phyloP scores from a whole-genome alignment of 1,140 invertebrate species.

The Papilio dardanus region DNA sequence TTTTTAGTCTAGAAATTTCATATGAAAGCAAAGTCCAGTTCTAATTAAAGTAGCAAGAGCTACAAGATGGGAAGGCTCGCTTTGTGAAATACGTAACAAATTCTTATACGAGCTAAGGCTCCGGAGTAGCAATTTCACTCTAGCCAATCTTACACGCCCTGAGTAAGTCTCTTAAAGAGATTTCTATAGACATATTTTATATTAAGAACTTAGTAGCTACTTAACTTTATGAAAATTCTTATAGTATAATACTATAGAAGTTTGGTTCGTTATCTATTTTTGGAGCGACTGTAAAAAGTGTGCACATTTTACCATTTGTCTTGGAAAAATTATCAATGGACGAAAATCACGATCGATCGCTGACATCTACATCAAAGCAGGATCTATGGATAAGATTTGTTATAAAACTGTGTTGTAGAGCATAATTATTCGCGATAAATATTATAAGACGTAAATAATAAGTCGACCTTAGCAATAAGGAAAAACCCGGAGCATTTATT shows the following conservation, averaged over 20 bases:
- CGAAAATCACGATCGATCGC: too few species aligned
- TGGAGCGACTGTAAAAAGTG: not conserved
- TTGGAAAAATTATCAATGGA: too few species aligned
- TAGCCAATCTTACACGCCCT: too few species aligned
- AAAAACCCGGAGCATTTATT: constrained; percentile 18
- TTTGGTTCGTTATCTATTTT: not conserved
- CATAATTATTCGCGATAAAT: not conserved
- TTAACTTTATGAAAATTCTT: not conserved
- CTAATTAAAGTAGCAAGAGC: not conserved
- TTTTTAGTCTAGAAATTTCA: not conserved
- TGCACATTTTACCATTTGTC: not conserved
- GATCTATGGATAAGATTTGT: not conserved
- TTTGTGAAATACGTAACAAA: not conserved
- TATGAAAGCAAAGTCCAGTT: not conserved
- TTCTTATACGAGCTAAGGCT: not conserved
- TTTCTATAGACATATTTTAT: too few species aligned
- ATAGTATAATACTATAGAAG: not conserved
- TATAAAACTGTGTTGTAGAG: not conserved
- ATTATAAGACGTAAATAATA: constrained; percentile 1
- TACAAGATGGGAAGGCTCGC: not conserved
- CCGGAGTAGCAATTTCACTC: not conserved
- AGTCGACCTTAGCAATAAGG: not conserved
- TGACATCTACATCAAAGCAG: not conserved
- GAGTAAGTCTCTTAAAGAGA: too few species aligned
- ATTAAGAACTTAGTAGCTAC: too few species aligned